Conservation (phyloP, 2,888 invertebrate species). For the Athrips mouffetella region DNA sequence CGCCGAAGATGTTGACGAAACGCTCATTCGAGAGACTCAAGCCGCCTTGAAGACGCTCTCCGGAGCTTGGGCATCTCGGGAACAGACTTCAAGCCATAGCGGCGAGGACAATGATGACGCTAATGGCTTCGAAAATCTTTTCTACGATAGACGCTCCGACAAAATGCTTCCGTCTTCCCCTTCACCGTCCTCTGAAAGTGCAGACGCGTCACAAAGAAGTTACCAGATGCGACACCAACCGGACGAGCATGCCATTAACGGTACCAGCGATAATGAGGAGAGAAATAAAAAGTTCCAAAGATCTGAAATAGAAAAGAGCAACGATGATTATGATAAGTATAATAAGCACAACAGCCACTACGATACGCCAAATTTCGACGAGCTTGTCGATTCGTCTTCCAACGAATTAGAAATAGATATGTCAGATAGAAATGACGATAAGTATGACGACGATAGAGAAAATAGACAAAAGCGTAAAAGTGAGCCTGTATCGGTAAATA, state of each 20-base stretch:
- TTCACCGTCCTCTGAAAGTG: conserved; percentile 79
- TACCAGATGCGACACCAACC: conserved; percentile 70
- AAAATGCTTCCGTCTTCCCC: conserved; percentile 82
- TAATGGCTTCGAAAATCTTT: conserved; percentile 89
- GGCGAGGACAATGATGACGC: conserved; percentile 86
- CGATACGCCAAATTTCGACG: conserved; percentile 86
- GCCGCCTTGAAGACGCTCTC: conserved; percentile 92
- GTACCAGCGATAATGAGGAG: conserved; percentile 42
- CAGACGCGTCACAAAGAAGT: conserved; percentile 81
- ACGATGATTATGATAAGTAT: conserved; percentile 59
- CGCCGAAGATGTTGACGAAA: conserved; percentile 85
- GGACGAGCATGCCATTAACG: conserved; percentile 45
- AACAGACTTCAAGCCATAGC: conserved; percentile 81
- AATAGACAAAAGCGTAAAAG: conserved; percentile 68
- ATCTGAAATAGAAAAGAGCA: conserved; percentile 54
- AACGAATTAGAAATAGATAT: conserved; percentile 89
- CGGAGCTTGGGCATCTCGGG: conserved; percentile 86
- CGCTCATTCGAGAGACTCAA: conserved; percentile 91
- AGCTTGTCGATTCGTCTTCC: conserved; percentile 86
- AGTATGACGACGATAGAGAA: conserved; percentile 79
- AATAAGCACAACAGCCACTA: conserved; percentile 80
- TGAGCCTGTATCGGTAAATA: conserved; percentile 69
- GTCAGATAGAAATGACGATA: conserved; percentile 83
- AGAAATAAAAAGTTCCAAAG: conserved; percentile 37
- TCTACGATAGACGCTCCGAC: conserved; percentile 87